These are phyloP conservation scores for Trileptium ribeirensis DNA, from an alignment of 2,888 invertebrate species.

Conservation along the genomic window DNA sequence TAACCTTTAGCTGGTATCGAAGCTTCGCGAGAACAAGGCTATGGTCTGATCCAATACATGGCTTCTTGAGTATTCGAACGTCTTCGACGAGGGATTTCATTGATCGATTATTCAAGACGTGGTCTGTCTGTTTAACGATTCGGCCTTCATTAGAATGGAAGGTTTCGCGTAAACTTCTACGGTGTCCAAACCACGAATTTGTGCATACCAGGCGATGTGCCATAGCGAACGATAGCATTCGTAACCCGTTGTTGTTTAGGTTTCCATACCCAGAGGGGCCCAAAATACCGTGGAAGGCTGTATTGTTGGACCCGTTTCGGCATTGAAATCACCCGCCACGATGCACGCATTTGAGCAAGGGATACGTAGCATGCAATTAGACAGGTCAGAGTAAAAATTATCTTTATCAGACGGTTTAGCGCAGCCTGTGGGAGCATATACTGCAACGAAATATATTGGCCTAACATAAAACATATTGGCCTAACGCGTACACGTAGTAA, in stretches of 20 bases:
- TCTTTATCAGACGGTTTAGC: neutral
- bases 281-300: neutral
- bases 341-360: neutral
- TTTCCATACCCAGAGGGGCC: neutral
- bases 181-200: neutral
- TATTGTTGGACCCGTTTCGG: neutral
- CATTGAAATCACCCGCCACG: conserved; percentile 4
- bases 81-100: neutral
- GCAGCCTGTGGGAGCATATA: neutral
- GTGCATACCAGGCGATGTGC: neutral
- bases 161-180: neutral
- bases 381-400: neutral
- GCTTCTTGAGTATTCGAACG: neutral
- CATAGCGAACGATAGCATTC: neutral
- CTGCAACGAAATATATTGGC: neutral
- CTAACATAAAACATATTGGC: no score
- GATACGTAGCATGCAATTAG: neutral
- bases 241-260: neutral
- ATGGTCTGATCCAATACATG: neutral
- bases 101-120: neutral
- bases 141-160: neutral
- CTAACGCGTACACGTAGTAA: no score
- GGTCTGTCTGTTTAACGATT: neutral
- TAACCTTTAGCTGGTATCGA: neutral
- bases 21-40: neutral